These are phyloP conservation scores for Daphoenositta chrysoptera DNA, from an alignment of 2,113 vertebrate species.

Conservation along the genomic window DNA sequence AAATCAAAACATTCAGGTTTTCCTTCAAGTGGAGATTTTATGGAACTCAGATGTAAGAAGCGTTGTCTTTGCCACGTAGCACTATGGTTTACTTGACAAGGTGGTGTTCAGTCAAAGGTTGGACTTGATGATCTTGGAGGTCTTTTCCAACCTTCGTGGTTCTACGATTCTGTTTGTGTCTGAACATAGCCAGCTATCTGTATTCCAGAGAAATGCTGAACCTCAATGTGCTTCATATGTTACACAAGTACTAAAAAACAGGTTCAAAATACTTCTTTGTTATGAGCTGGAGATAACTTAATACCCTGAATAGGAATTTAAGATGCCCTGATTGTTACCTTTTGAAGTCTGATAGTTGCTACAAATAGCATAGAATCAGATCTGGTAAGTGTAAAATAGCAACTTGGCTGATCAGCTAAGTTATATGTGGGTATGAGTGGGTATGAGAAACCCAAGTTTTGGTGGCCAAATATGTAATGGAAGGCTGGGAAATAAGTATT, in stretches of 20 bases:
- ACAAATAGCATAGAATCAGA: background rate
- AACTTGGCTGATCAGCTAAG: background rate
- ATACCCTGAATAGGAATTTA: background rate
- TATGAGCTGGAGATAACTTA: background rate
- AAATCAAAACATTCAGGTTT: background rate
- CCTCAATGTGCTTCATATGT: background rate
- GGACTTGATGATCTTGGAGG: background rate
- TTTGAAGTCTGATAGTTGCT: background rate
- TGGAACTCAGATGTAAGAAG: background rate
- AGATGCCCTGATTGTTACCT: background rate
- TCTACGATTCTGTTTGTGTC: accelerated
- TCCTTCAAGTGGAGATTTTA: background rate
- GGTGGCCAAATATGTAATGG: background rate
- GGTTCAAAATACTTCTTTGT: background rate
- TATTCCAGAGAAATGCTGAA: background rate
- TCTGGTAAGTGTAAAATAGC: background rate
- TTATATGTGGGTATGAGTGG: background rate
- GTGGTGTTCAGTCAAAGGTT: background rate
- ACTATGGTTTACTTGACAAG: background rate
- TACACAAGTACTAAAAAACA: background rate
- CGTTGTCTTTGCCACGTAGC: background rate
- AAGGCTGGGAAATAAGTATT: background rate
- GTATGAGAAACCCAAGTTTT: background rate
- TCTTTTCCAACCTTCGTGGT: background rate
- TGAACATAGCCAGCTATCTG: background rate